Base-by-base conservation (phyloP, 2,113 vertebrate species). In the Orientallactaga bullata region DNA sequence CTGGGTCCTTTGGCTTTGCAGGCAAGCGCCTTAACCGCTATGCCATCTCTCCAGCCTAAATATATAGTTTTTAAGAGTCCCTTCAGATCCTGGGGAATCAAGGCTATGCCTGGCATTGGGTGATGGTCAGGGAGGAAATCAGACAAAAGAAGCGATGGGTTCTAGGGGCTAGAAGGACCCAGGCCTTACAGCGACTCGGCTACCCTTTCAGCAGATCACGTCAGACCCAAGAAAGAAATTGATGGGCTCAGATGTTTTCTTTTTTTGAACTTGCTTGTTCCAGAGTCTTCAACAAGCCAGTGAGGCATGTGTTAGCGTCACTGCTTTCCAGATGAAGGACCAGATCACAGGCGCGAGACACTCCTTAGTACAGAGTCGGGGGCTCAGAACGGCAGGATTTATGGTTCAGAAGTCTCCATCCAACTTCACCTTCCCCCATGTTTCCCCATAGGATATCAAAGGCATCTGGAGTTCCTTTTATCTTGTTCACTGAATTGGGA, bases 381-480 rank as follows among this genome's bases (percentile, higher is more conserved):
- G 42, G 18, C 26, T 85, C 21, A 0, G 42, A 3, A 12, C 1
- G 4, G 32, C 47, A 30, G 28, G 2, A 3, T 7, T 39, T 20
- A 0, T 10, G 63, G 35, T 20, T 2, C 11, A 5, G 30, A 61
- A n/a, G 4, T 73, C 55, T 80, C 47, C 28, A 0, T 32, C 16
- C 39, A 1, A 10, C 24, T 55, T 24, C 8, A 9, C 4, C 7
- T 4, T 76, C 35, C 9, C 11, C 23, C 9, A 0, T 0, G 16
- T 6, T 26, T 17, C 69, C n/a, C 55, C 8, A 3, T 10, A 0
- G 12, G 47, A 73, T 4, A 35, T 51, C 37, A 18, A 13, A 8
- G 80, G 9, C 26, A 37, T 58, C 35, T 61, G 18, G 21, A 47
- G 28, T 76, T 68, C 58, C 23, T 2, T 69, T 63, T 28, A 30